Evolutionary conservation across 2,888 invertebrate species (phyloP), one percentile per base, ranked within the genome.

Genomic region (Malachius bipustulatus): DNA sequence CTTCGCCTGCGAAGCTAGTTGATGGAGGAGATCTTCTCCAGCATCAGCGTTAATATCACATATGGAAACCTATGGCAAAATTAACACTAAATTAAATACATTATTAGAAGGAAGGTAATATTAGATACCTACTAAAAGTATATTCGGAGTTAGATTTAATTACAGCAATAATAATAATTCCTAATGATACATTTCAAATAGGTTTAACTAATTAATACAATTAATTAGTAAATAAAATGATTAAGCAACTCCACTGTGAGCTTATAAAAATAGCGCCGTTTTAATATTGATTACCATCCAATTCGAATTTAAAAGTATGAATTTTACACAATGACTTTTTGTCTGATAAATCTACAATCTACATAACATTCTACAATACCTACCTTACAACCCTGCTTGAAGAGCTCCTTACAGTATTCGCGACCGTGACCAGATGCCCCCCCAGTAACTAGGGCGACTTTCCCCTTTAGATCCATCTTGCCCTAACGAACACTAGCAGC

Each of bases 331-430:
- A n/a, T n/a, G n/a, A n/a, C n/a, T n/a, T n/a, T n/a, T n/a, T n/a
- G n/a, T n/a, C n/a, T n/a, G n/a, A n/a, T n/a, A n/a, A n/a, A n/a
- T n/a, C n/a, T n/a, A n/a, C n/a, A n/a, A n/a, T n/a, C n/a, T n/a
- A n/a, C n/a, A n/a, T n/a, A n/a, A n/a, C n/a, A n/a, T n/a, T n/a
- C n/a, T n/a, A 16, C 14, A 34, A 19, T 26, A 16, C 14, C 61
- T 63, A 81, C 81, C 71, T 78, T 81, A 14, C 77, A 78, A 46
- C 82, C 82, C 51, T 77, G 74, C 51, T 73, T 75, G 40, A 82
- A 65, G 30, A 82, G 56, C 53, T 81, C 80, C 47, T 77, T 75
- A 49, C 74, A 75, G 51, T 76, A 80, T n/a, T 77, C 74, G 40
- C 73, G 67, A 2, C 82, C 82, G 46, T 81, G 75, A 36, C 81